Conservation (phyloP, 2,888 invertebrate species). For the Drosophila kokeensis region DNA sequence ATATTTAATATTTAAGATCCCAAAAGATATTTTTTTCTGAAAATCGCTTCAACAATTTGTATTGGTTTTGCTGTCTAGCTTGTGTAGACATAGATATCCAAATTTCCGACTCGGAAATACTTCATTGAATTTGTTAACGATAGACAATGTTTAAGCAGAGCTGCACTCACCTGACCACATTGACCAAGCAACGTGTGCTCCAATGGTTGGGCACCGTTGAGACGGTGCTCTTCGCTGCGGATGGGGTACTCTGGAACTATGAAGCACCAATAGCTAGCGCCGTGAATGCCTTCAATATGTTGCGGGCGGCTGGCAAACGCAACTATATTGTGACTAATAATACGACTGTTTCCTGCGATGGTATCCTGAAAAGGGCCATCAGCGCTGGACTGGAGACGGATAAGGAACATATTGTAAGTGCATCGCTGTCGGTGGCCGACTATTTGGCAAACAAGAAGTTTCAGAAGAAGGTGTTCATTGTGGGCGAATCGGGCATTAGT, state of each 20-base stretch:
- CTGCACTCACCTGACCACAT: slow-evolving; percentile 48
- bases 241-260: slow-evolving; percentile 67
- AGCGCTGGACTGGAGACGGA: slow-evolving; percentile 34
- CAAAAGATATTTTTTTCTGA: neutral
- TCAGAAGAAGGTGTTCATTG: slow-evolving; percentile 47
- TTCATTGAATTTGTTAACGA: neutral
- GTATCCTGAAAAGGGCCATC: slow-evolving; percentile 41
- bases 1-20: neutral
- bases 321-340: slow-evolving; percentile 52
- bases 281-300: slow-evolving; percentile 49
- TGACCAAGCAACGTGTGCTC: slow-evolving; percentile 50
- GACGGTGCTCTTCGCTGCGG: slow-evolving; percentile 59
- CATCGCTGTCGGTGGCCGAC: slow-evolving; percentile 39
- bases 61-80: neutral
- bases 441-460: slow-evolving; percentile 54
- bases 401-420: slow-evolving; percentile 21
- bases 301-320: slow-evolving; percentile 34
- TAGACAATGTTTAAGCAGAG: slow-evolving; percentile 51
- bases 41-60: neutral
- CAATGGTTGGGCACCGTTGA: slow-evolving; percentile 60
- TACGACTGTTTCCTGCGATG: slow-evolving; percentile 4
- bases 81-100: neutral
- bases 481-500: slow-evolving; percentile 51
- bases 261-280: slow-evolving; percentile 40
- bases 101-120: neutral